Percentiles rank a stretch among this genome's conserved stretches.
Conservation (phyloP, 2,113 vertebrate genomes). For the Canis aureus region DNA sequence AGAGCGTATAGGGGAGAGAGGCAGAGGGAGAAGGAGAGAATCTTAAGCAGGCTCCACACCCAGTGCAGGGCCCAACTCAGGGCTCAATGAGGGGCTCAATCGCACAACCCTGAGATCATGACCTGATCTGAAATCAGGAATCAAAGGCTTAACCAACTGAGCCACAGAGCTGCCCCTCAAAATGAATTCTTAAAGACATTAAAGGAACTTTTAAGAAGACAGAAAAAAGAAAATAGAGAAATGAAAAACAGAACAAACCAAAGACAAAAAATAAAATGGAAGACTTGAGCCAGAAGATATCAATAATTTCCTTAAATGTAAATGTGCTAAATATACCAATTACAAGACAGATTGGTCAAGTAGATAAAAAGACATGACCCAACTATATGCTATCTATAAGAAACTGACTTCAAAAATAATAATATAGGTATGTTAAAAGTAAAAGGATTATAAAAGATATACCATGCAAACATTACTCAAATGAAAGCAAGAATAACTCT, state of each 20-base stretch:
- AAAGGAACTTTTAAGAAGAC: neutral
- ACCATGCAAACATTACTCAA: neutral
- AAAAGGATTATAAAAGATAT: conserved; percentile 11
- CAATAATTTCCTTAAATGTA: neutral
- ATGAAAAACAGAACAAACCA: neutral
- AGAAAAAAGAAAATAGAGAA: neutral
- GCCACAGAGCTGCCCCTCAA: neutral
- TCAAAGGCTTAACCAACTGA: no score
- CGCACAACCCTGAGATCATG: neutral
- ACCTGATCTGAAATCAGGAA: neutral
- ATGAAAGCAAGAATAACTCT: neutral
- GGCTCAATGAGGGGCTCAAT: neutral
- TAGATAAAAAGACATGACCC: neutral
- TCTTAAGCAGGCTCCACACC: neutral
- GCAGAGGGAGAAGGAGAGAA: no score
- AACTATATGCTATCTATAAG: neutral
- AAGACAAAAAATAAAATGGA: neutral
- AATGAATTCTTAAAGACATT: neutral
- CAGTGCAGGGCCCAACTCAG: neutral
- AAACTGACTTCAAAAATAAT: conserved; percentile 20
- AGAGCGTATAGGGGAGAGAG: no score
- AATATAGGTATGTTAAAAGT: neutral
- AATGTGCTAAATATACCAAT: neutral
- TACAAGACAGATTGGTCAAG: neutral
- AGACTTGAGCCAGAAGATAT: neutral